Evolutionary conservation across 2,113 vertebrate species (phyloP), one percentile per base, ranked within the genome.

Genomic region (Syngnathoides biaculeatus): DNA sequence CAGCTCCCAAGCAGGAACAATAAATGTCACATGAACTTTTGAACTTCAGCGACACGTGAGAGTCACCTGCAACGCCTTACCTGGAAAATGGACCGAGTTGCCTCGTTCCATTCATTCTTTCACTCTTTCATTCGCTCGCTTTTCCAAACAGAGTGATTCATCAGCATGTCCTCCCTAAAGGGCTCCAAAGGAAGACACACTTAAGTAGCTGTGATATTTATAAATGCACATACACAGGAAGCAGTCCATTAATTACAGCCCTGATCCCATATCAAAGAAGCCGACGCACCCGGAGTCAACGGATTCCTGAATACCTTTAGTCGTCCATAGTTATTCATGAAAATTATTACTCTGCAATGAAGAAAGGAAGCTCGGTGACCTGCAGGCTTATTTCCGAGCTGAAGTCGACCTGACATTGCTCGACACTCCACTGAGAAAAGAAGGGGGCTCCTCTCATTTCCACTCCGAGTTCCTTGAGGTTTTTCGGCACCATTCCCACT

Each of bases 11-110:
- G 19, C 45, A 19, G 45, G 40, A 42, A 43, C 42, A 12, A 0
- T 15, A 47, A 47, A 47, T 19, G 45, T 47, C 45, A 47, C 45
- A 67, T 84, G 73, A 87, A 87, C 86, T 86, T 73, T 74, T 84
- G 73, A 89, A 82, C 78, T 69, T 50, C 53, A 81, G 75, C 58
- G 52, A 71, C 48, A 68, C 47, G 67, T 68, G 65, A 13, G n/a
- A 22, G 80, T 68, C 59, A 79, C 74, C 68, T 76, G 60, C 66
- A 78, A 52, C 56, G 35, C 64, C 60, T 73, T 71, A 79, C 73
- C 77, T 81, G 76, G 67, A 72, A 53, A 9, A 39, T 42, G 60
- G 50, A 57, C 62, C 75, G 61, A 63, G 55, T 80, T 79, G 72
- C 80, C 68, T 73, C 73, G 24, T 22, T 53, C n/a, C 48, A 5